phyloP scores from a whole-genome alignment of 2,888 invertebrate species.

The Brenthis ino region DNA sequence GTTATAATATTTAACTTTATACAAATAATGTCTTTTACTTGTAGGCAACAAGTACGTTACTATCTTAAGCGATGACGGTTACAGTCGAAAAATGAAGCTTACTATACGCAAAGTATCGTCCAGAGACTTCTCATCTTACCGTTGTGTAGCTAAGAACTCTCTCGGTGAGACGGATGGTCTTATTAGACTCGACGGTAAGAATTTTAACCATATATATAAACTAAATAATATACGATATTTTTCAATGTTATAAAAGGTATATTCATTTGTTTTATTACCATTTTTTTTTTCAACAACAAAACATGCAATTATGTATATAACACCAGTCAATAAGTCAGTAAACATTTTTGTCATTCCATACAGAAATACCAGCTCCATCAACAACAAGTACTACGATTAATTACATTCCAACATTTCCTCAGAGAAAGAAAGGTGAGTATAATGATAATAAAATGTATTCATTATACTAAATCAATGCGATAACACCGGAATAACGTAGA shows the following conservation, averaged over 20 bases:
- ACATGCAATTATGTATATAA: neutral
- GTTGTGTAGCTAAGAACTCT: slow-evolving; percentile 95
- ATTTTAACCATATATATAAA: slow-evolving; percentile 33
- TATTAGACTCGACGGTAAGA: slow-evolving; percentile 92
- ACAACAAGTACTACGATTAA: slow-evolving; percentile 84
- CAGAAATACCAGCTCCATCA: slow-evolving; percentile 94
- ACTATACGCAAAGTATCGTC: slow-evolving; percentile 91
- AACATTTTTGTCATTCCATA: slow-evolving; percentile 45
- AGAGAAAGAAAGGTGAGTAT: slow-evolving; percentile 84
- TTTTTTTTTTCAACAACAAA: slow-evolving; percentile 1
- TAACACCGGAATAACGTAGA: slow-evolving; percentile 22
- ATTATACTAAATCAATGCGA: slow-evolving; percentile 30
- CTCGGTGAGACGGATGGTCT: slow-evolving; percentile 94
- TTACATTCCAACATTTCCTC: slow-evolving; percentile 81
- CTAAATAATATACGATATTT: neutral
- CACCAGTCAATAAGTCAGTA: too few species aligned
- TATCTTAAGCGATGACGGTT: slow-evolving; percentile 90
- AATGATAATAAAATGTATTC: slow-evolving; percentile 22
- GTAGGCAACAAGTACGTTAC: slow-evolving; percentile 94
- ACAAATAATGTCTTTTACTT: slow-evolving; percentile 25
- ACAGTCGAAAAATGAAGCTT: slow-evolving; percentile 95
- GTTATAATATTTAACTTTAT: too few species aligned
- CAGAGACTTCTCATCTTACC: slow-evolving; percentile 93
- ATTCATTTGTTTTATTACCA: neutral
- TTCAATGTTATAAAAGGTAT: neutral